Base-by-base conservation (phyloP, 2,888 invertebrate genomes). In the Crioceris asparagi region DNA sequence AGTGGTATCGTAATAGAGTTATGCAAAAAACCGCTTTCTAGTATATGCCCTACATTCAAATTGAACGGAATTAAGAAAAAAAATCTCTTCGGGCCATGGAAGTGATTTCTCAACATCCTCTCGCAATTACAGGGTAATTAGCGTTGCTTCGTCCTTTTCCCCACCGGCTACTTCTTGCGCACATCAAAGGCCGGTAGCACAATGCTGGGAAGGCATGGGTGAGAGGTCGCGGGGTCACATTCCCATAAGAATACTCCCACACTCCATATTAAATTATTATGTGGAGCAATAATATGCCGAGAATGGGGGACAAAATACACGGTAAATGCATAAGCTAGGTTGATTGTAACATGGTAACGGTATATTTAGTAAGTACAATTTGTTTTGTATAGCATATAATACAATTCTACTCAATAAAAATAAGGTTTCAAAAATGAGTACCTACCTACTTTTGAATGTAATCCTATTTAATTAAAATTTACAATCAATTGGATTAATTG, bases 181-280 rank as follows among this genome's bases (percentile, higher is more conserved):
- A 42, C 29, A 38, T 34, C 39, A 40, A 47, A 45, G 48, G 49
- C 46, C 59, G 54, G 58, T 58, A 58, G 57, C 57, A 62, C 62
- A 62, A 62, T 62, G 62, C 53, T 64, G 64, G 62, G 64, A 64
- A 63, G 62, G 62, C 62, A 15, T 59, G 54, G 60, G 61, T 61
- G 57, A 61, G 59, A 61, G 62, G 62, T 62, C 61, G 60, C 39
- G 55, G 52, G 64, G 62, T 64, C 63, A 62, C 52, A 58, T 64
- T 64, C 64, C 62, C 64, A 64, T 61, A 62, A 62, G 64, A 64
- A 64, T 61, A 62, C 59, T 64, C 63, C 63, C 63, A 64, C 63
- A 64, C 60, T 64, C 59, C 49, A 62, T 57, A 61, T 61, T 59
- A 56, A 51, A 54, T 48, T 53, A 53, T 50, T 51, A 52, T 52